These are phyloP conservation scores for Ophthalmolycus amberensis DNA, from an alignment of 2,113 vertebrate species.

Conservation along the genomic window DNA sequence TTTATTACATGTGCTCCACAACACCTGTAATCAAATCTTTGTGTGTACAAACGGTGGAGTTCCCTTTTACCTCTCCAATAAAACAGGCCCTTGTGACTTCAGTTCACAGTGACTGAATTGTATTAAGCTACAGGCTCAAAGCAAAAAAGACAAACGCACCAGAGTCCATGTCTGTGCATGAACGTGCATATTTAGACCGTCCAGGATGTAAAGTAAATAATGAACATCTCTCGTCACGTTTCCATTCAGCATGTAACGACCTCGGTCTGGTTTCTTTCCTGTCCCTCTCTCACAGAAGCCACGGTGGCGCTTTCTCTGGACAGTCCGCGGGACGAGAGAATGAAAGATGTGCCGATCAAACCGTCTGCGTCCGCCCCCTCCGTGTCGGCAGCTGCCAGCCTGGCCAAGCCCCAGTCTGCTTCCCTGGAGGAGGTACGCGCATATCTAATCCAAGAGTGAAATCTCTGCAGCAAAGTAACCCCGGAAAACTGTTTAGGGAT, in stretches of 20 bases:
- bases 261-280: background rate
- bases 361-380: slow-evolving; percentile 75
- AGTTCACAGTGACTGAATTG: background rate
- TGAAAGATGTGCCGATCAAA: slow-evolving; percentile 84
- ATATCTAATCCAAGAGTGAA: background rate
- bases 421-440: slow-evolving; percentile 89
- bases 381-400: slow-evolving; percentile 77
- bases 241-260: background rate
- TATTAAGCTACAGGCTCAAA: background rate
- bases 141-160: background rate
- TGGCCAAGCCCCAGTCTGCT: slow-evolving; percentile 80
- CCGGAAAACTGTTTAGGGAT: background rate
- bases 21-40: background rate
- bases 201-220: background rate
- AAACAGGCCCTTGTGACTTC: background rate
- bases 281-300: slow-evolving; percentile 85
- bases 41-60: background rate
- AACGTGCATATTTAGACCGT: background rate
- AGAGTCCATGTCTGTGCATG: background rate
- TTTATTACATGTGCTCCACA: background rate
- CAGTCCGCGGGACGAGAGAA: slow-evolving; percentile 86
- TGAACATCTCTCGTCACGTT: background rate
- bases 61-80: background rate
- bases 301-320: slow-evolving; percentile 95
- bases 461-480: background rate